Percentiles rank a stretch among this genome's conserved stretches.
phyloP scores from a whole-genome alignment of 2,797 vertebrate genomes.

The Agapornis canus region DNA sequence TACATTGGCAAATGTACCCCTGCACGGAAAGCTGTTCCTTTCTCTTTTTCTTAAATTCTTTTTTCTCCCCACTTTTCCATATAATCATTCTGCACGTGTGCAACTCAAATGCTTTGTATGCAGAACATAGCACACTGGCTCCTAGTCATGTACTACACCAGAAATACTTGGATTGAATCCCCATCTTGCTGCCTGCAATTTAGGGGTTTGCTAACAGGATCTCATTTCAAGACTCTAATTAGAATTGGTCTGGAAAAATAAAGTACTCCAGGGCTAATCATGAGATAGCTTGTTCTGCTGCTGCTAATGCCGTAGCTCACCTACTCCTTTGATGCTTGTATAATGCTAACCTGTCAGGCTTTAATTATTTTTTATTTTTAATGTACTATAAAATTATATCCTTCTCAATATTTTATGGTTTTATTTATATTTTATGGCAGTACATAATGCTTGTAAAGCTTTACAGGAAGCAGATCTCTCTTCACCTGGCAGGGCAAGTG shows the following conservation, averaged over 20 bases:
- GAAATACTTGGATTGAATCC: not conserved
- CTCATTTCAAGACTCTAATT: conserved; percentile 46
- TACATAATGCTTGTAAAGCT: conserved; percentile 34
- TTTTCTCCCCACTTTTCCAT: too few species aligned
- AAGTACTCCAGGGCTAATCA: not conserved
- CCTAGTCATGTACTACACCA: not conserved
- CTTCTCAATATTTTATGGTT: conserved; percentile 50
- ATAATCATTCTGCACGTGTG: not conserved
- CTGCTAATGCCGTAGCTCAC: not conserved
- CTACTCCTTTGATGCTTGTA: conserved; percentile 10
- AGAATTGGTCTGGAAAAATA: conserved; percentile 27
- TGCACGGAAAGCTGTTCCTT: not conserved
- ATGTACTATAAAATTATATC: conserved; percentile 58
- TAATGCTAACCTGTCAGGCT: conserved; percentile 46
- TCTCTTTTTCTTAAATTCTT: not conserved
- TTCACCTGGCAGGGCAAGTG: not conserved
- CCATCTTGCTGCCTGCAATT: conserved; percentile 3
- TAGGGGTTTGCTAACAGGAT: not conserved
- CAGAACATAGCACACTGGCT: not conserved
- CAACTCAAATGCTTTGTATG: not conserved
- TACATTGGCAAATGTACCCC: not conserved
- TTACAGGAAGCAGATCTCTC: not conserved
- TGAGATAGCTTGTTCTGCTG: not conserved
- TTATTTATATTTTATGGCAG: conserved; percentile 49
- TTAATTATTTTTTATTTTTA: conserved; percentile 59